These are phyloP conservation scores for Cerastis leucographa DNA, from an alignment of 2,888 invertebrate genomes.

Conservation along the genomic window DNA sequence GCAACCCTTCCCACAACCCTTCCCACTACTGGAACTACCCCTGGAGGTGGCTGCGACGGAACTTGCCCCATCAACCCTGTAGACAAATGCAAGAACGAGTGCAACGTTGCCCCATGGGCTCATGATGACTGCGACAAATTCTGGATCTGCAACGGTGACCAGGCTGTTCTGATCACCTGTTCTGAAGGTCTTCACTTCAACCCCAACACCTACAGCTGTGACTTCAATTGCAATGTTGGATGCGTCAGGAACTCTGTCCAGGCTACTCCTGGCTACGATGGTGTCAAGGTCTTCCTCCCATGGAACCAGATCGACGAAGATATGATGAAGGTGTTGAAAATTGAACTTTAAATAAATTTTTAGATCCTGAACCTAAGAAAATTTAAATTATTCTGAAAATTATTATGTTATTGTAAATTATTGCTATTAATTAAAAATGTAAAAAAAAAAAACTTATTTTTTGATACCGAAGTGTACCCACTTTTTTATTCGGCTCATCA, in stretches of 20 bases:
- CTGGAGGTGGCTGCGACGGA: background rate
- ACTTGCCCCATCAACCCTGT: slow-evolving; percentile 9
- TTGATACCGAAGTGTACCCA: background rate
- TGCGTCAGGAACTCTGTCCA: slow-evolving; percentile 73
- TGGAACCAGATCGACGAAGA: slow-evolving; percentile 68
- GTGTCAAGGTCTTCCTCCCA: slow-evolving; percentile 78
- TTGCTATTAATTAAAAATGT: background rate
- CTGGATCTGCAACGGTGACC: slow-evolving; percentile 79
- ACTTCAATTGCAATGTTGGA: slow-evolving; percentile 80
- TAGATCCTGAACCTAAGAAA: background rate
- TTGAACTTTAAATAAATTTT: background rate
- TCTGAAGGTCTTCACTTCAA: slow-evolving; percentile 85
- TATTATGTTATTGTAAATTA: slow-evolving; percentile 8
- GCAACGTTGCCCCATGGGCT: slow-evolving; percentile 82
- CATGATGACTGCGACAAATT: slow-evolving; percentile 85
- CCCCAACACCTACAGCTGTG: slow-evolving; percentile 76
- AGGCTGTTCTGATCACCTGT: slow-evolving; percentile 73
- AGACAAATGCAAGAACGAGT: slow-evolving; percentile 73
- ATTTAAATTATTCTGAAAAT: background rate
- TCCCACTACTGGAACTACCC: background rate
- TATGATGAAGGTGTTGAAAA: slow-evolving; percentile 34
- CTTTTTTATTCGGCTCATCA: background rate
- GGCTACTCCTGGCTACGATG: slow-evolving; percentile 67
- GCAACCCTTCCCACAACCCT: background rate
- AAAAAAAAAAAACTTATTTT: background rate